Conservation (phyloP, 2,797 vertebrate genomes). For the Lepilemur septentrionalis region DNA sequence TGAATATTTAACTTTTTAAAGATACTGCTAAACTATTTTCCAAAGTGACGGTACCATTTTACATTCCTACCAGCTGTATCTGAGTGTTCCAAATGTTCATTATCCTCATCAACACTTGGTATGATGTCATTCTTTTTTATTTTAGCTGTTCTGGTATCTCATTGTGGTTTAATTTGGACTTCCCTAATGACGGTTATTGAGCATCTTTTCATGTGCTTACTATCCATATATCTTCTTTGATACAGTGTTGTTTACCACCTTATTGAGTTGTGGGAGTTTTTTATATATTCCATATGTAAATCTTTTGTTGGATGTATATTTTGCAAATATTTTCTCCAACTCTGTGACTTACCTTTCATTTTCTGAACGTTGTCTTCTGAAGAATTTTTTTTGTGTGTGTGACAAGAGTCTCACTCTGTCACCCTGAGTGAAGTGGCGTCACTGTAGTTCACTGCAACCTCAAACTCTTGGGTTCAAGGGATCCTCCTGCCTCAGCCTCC, state of each 20-base stretch:
- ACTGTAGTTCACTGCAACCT: too few relatives aligned
- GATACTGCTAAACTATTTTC: not conserved
- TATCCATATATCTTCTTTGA: not conserved
- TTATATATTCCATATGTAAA: not conserved
- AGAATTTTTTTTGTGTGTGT: not conserved
- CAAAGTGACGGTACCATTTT: not conserved
- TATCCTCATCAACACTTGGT: not conserved
- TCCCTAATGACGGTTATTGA: not conserved
- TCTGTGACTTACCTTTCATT: slow-evolving; percentile 33
- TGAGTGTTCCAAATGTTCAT: not conserved
- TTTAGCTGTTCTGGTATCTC: not conserved
- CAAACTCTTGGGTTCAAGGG: too few relatives aligned
- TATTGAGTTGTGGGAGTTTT: not conserved
- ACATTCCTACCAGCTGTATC: not conserved
- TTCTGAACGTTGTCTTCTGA: slow-evolving; percentile 14
- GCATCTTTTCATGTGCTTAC: not conserved
- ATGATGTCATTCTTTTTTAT: not conserved
- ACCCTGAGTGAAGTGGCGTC: too few relatives aligned
- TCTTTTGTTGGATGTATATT: slow-evolving; percentile 15
- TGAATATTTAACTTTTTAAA: slow-evolving; percentile 36
- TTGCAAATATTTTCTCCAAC: slow-evolving; percentile 36
- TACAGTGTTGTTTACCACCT: not conserved
- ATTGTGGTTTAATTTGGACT: not conserved
- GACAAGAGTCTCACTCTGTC: too few relatives aligned
- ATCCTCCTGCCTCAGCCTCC: not conserved